Percentiles rank a stretch among this genome's conserved stretches.
These are phyloP conservation scores for Centropyge bicolor DNA, from an alignment of 2,797 vertebrate genomes.

Conservation along the genomic window DNA sequence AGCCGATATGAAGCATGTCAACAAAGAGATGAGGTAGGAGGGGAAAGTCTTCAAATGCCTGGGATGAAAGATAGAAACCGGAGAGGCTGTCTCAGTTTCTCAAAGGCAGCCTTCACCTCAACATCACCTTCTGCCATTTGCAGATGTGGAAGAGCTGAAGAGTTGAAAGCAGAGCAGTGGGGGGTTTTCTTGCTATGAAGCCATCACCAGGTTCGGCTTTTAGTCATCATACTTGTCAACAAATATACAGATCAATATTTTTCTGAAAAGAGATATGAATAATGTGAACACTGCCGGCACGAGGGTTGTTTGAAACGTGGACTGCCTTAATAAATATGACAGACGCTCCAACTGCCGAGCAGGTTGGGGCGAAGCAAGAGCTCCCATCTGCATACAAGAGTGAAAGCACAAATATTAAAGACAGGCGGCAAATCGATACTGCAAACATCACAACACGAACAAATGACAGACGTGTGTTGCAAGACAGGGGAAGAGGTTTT, in stretches of 20 bases:
- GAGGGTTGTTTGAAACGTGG: neutral
- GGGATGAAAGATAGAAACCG: conserved; percentile 57
- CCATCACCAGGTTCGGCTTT: conserved; percentile 6
- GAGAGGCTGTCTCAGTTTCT: conserved; percentile 36
- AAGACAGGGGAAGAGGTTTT: neutral
- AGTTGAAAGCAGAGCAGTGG: neutral
- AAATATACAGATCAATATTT: conserved; percentile 41
- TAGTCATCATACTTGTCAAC: conserved; percentile 26
- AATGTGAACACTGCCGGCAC: conserved; percentile 16
- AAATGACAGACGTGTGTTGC: neutral
- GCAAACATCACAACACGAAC: conserved; percentile 3
- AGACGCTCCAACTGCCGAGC: neutral
- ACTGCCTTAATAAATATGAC: neutral
- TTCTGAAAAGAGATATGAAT: conserved; percentile 1
- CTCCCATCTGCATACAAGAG: neutral
- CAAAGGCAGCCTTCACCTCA: conserved; percentile 53
- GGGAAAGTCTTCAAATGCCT: conserved; percentile 29
- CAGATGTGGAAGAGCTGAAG: conserved; percentile 20
- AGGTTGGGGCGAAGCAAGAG: neutral
- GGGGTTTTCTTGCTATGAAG: conserved; percentile 5
- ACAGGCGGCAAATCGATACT: conserved; percentile 3
- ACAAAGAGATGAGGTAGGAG: conserved; percentile 38
- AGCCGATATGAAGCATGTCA: conserved; percentile 50
- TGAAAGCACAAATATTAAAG: neutral
- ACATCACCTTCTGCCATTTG: conserved; percentile 50